Percentiles rank a stretch among this genome's conserved stretches.
phyloP scores from a whole-genome alignment of 2,888 invertebrate species.

The Drosophila neonasuta region DNA sequence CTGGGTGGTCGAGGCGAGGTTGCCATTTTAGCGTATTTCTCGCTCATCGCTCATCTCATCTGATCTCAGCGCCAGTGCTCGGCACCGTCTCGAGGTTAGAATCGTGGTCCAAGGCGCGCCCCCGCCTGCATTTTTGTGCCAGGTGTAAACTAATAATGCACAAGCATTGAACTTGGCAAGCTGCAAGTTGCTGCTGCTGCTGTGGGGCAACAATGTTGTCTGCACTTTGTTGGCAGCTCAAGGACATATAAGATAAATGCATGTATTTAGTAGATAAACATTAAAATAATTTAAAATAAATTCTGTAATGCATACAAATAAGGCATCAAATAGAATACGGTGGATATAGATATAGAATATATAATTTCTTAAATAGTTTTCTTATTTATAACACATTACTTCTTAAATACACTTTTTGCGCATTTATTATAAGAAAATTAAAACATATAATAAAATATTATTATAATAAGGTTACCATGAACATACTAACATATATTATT shows the following conservation, averaged over 20 bases:
- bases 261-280: background rate
- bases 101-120: background rate
- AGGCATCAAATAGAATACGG: too few relatives aligned
- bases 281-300: background rate
- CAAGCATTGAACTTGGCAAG: constrained; percentile 49
- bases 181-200: background rate
- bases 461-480: too few relatives aligned
- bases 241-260: constrained; percentile 22
- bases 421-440: too few relatives aligned
- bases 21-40: constrained; percentile 11
- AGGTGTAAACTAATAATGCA: constrained; percentile 38
- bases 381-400: too few relatives aligned
- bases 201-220: constrained; percentile 22
- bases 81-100: constrained; percentile 13
- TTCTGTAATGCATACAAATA: background rate
- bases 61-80: background rate
- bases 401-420: too few relatives aligned
- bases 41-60: background rate
- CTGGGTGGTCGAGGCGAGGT: constrained; percentile 58
- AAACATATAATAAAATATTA: too few relatives aligned
- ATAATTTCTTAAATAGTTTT: background rate
- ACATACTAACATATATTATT: too few relatives aligned
- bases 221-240: constrained; percentile 25
- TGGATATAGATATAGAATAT: background rate
- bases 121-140: constrained; percentile 29